These are phyloP conservation scores for Phenganax marumi DNA, from an alignment of 92 coral and sea anemone genomes.

Conservation along the genomic window DNA sequence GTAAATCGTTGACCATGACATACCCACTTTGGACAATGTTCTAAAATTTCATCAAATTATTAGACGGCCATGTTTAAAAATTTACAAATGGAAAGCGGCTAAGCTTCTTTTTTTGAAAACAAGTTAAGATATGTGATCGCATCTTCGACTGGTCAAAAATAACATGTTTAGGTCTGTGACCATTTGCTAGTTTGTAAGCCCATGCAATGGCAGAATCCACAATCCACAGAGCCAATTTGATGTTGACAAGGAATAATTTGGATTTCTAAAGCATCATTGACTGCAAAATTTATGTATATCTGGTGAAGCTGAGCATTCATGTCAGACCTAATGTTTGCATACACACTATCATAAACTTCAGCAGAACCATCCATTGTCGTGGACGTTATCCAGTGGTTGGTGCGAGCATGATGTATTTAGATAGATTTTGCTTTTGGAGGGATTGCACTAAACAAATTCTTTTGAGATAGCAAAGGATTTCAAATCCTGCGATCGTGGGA, in stretches of 20 bases:
- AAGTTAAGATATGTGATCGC: conserved; percentile 7
- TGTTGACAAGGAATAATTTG: conserved; percentile 26
- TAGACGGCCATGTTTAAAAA: neutral
- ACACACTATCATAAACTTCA: conserved; percentile 35
- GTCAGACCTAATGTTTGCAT: conserved; percentile 1
- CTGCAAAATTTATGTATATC: neutral
- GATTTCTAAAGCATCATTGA: conserved; percentile 25
- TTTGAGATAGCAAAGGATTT: conserved; percentile 29
- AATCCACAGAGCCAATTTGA: conserved; percentile 23
- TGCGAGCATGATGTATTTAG: conserved; percentile 9
- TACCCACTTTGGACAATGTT: too few relatives aligned
- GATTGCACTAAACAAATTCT: neutral
- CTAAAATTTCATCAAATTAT: too few relatives aligned
- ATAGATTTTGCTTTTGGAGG: neutral
- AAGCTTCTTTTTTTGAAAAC: conserved; percentile 9
- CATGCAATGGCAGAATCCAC: conserved; percentile 39
- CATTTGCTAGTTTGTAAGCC: conserved; percentile 40
- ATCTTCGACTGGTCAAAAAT: conserved; percentile 22
- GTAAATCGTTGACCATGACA: too few relatives aligned
- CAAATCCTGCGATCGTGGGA: neutral
- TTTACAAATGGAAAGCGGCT: neutral
- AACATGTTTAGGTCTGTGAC: conserved; percentile 7
- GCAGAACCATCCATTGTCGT: conserved; percentile 13
- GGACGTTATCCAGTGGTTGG: conserved; percentile 26
- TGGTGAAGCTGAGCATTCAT: conserved; percentile 9